Base-by-base conservation (phyloP, 2,113 vertebrate genomes). In the Cricetomys ansorgei region DNA sequence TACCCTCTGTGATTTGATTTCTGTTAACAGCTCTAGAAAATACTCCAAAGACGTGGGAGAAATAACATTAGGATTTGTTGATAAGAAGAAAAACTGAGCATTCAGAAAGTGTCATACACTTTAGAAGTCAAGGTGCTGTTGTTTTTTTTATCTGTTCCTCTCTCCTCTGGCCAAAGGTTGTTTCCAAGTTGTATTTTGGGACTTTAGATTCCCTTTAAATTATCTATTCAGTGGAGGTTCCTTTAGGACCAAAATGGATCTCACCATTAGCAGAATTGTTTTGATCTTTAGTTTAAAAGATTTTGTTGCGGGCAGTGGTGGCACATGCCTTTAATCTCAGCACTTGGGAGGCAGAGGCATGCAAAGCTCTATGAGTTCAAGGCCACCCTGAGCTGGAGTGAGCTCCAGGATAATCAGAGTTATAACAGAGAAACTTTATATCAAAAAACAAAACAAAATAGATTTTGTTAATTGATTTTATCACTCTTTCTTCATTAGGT, bases 21-120 rank as follows among this genome's bases (percentile, higher is more conserved):
- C 89, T 97, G 92, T 96, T 97, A 97, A 97, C 86, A 97, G 89
- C 85, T 93, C 86, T 93, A 91, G 95, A 94, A 96, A 97, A 97
- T 67, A 50, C 83, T 91, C 83, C 79, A 94, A 94, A 94, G 57
- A 97, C 96, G 77, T 97, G 96, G 96, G 89, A 80, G 75, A 97
- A 97, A 97, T 96, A 87, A 95, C 89, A 94, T 86, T 85, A 97
- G 89, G 31, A 96, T 96, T 94, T 97, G 96, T 97, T 97, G 97
- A 96, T 94, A 96, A 95, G 92, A 95, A 96, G 83, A 83, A 91
- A 97, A 96, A 97, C 96, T 73, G 86, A 96, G 40, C 89, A 96
- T 92, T 96, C 69, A 89, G 95, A 79, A 80, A 88, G 81, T 62
- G 72, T 90, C 81, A 92, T n/a, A 73, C 88, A 73, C 64, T 92